A percentile compares a stretch with the other conserved stretches of the same genome.
phyloP scores from a whole-genome alignment of 2,888 invertebrate species.

The Drosophila demipolita region DNA sequence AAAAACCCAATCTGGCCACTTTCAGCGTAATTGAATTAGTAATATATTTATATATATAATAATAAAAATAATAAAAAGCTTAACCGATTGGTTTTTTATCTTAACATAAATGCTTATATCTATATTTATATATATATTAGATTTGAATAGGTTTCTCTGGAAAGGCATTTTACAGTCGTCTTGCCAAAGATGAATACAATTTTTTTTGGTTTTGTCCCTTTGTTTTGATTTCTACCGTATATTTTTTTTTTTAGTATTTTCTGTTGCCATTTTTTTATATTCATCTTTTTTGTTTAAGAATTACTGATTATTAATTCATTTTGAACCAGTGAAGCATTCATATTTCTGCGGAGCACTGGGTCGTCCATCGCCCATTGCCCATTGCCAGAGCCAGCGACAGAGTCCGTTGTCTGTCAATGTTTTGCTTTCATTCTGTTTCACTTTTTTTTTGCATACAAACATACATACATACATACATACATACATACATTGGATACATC shows the following conservation, averaged over 20 bases:
- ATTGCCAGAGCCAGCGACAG: conserved; percentile 39
- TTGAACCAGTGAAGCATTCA: conserved; percentile 78
- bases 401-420: conserved; percentile 71
- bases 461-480: background rate
- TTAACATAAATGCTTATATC: background rate
- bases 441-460: conserved; percentile 15
- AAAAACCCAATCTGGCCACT: background rate
- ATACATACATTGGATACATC: conserved; percentile 28
- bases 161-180: conserved; percentile 18
- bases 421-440: conserved; percentile 73
- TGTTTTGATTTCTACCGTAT: conserved; percentile 28
- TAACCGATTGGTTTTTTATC: background rate
- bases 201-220: background rate
- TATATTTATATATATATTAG: background rate
- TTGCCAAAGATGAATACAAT: background rate
- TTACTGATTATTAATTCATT: conserved; percentile 82
- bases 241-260: conserved; percentile 41
- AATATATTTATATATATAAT: background rate
- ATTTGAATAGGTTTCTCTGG: background rate
- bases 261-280: conserved; percentile 37
- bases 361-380: conserved; percentile 59
- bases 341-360: conserved; percentile 66
- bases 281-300: conserved; percentile 72
- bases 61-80: background rate
- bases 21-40: background rate